Percentiles rank a stretch among this genome's conserved stretches.
Conservation (phyloP, 64 coral and sea anemone genomes). For the Stylophora pistillata region DNA sequence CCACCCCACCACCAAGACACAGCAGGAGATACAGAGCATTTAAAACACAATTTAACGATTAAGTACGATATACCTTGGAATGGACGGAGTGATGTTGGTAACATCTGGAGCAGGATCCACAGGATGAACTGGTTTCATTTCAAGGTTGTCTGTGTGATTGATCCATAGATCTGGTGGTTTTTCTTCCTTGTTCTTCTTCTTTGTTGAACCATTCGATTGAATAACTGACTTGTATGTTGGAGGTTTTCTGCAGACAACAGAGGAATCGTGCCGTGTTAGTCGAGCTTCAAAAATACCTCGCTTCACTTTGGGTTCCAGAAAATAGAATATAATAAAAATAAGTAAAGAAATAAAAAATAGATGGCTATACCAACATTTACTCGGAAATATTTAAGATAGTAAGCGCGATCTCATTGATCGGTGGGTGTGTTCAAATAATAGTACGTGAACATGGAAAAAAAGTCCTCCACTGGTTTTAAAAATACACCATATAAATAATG, state of each 20-base stretch:
- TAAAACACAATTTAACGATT: not conserved
- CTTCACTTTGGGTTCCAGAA: no score
- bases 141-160: constrained; percentile 78
- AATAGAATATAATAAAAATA: no score
- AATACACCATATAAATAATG: not conserved
- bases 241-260: constrained; percentile 49
- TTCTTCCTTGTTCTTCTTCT: constrained; percentile 86
- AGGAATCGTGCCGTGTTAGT: no score
- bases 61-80: constrained; percentile 41
- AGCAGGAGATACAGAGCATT: not conserved
- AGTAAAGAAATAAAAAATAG: no score
- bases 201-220: constrained; percentile 77
- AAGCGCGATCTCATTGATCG: no score
- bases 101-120: constrained; percentile 61
- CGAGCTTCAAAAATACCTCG: not conserved
- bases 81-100: constrained; percentile 23
- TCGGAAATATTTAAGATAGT: no score
- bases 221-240: constrained; percentile 86
- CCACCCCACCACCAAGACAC: no score
- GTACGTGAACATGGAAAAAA: no score
- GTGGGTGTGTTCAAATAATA: no score
- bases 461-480: not conserved
- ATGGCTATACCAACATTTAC: no score
- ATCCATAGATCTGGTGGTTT: constrained; percentile 86
- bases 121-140: constrained; percentile 81